A percentile compares a stretch with the other conserved stretches of the same genome.
phyloP scores from a whole-genome alignment of 2,797 vertebrate species.

The Thripadectes ignobilis region DNA sequence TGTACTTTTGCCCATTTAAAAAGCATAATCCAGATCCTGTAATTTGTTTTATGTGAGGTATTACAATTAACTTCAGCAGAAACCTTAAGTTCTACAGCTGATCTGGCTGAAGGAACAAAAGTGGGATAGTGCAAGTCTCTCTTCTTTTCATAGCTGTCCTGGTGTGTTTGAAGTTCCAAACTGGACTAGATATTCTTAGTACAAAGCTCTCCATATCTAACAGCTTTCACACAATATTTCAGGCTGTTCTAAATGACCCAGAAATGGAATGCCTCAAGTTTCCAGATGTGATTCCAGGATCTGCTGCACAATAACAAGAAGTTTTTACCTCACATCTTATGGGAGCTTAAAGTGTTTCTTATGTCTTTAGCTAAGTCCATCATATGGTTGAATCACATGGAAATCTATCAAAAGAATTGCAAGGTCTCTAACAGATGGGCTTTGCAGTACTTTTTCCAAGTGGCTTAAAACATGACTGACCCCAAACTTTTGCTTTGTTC shows the following conservation, averaged over 20 bases:
- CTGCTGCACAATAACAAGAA: neutral
- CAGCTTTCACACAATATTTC: neutral
- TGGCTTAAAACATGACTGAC: neutral
- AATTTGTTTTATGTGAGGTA: neutral
- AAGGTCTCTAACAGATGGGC: neutral
- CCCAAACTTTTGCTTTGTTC: neutral
- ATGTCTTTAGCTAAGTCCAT: neutral
- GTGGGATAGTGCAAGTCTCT: fast-evolving
- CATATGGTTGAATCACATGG: neutral
- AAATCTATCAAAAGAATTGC: neutral
- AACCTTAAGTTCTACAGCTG: neutral
- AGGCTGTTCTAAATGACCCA: neutral
- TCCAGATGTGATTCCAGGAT: neutral
- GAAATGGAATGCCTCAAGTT: neutral
- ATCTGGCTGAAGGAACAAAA: neutral
- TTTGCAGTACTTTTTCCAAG: neutral
- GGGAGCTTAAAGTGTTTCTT: neutral
- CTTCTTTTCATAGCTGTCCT: neutral
- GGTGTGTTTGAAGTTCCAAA: neutral
- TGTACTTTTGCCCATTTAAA: neutral
- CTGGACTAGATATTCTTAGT: neutral
- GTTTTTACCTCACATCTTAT: neutral
- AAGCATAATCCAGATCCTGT: neutral
- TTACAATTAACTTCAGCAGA: neutral
- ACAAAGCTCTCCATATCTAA: neutral